A percentile compares a stretch with the other conserved stretches of the same genome.
Conservation (phyloP, 1,140 invertebrate species). For the Bombus sibiricus region DNA sequence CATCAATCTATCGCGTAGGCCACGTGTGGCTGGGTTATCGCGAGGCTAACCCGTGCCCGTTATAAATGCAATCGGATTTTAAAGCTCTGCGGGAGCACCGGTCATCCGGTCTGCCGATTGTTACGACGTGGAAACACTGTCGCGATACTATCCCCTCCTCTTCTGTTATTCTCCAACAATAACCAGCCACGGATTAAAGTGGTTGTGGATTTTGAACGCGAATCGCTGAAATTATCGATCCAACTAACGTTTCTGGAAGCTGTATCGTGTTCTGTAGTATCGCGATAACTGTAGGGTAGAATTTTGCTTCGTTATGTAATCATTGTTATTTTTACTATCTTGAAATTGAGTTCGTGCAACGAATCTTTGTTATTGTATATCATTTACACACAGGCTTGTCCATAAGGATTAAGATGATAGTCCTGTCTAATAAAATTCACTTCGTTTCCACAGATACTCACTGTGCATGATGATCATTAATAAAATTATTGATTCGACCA, state of each 20-base stretch:
- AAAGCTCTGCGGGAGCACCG: slow-evolving; percentile 16
- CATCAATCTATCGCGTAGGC: not conserved
- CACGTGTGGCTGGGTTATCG: slow-evolving; percentile 11
- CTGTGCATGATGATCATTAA: no score
- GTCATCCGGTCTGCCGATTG: slow-evolving; percentile 36
- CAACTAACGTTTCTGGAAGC: not conserved
- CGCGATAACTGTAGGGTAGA: not conserved
- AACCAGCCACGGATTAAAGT: slow-evolving; percentile 48
- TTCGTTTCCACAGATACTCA: not conserved
- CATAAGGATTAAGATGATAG: no score
- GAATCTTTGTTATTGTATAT: no score
- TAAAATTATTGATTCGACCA: no score
- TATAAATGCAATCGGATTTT: slow-evolving; percentile 57
- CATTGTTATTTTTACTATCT: not conserved
- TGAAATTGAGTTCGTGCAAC: not conserved
- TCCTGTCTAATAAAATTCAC: not conserved
- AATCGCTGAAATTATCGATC: not conserved
- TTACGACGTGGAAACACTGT: slow-evolving; percentile 44
- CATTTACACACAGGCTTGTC: no score
- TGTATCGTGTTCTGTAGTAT: not conserved
- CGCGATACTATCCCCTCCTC: not conserved
- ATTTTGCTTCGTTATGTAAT: not conserved
- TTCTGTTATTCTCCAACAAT: slow-evolving; percentile 35
- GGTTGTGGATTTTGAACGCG: slow-evolving; percentile 39
- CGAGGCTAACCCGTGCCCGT: slow-evolving; percentile 16